A percentile compares a stretch with the other conserved stretches of the same genome.
Evolutionary conservation across 37 sponge, comb jelly and placozoan genomes (phyloP).

Genomic region (Tethya wilhelma): DNA sequence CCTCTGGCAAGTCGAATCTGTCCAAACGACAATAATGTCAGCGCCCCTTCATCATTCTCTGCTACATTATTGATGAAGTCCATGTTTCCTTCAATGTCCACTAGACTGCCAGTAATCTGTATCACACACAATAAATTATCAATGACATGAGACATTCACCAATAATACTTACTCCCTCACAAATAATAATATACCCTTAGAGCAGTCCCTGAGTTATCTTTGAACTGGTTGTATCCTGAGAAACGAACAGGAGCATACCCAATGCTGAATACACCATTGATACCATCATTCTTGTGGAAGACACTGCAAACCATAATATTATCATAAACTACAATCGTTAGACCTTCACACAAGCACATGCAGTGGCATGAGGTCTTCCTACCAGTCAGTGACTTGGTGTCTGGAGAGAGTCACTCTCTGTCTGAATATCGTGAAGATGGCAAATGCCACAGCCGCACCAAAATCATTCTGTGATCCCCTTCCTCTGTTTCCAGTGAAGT

Average conservation of each 20-base stretch:
- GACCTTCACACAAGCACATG: no score
- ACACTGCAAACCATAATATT: neutral
- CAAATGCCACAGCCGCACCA: neutral
- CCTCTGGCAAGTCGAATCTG: neutral
- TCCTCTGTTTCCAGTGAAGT: constrained; percentile 1
- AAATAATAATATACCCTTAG: neutral
- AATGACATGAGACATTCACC: no score
- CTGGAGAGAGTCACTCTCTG: neutral
- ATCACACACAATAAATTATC: no score
- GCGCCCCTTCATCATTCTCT: neutral
- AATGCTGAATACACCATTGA: neutral
- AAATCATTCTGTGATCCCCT: neutral
- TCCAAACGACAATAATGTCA: neutral
- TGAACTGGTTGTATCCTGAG: neutral
- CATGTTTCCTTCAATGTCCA: neutral
- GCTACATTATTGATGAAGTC: neutral
- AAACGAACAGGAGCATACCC: neutral
- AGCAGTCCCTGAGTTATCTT: neutral
- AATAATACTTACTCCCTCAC: no score
- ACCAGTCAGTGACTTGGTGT: neutral
- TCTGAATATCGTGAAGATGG: neutral
- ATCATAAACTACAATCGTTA: no score
- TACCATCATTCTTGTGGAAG: neutral
- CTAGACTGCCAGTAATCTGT: neutral
- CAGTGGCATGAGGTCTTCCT: no score